Conservation (phyloP, 1,140 invertebrate genomes). For the Mamestra configurata region DNA sequence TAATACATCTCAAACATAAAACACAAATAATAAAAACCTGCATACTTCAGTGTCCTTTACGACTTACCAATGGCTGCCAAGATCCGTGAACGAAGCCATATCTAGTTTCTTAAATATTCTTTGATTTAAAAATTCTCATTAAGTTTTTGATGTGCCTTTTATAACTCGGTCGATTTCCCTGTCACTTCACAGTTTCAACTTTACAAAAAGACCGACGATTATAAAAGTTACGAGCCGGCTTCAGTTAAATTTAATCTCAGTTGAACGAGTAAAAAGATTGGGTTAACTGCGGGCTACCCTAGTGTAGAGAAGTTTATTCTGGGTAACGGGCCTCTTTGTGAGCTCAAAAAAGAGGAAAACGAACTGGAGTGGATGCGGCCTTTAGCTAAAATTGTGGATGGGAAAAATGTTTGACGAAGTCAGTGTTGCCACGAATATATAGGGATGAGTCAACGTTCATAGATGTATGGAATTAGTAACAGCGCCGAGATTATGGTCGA, state of each 20-base stretch:
- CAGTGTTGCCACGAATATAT: too few species aligned
- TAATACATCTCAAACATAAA: too few species aligned
- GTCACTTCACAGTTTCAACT: conserved; percentile 1
- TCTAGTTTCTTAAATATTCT: too few species aligned
- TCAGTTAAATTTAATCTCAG: conserved; percentile 43
- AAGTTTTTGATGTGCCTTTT: neutral
- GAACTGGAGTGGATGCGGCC: neutral
- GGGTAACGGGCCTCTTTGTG: conserved; percentile 18
- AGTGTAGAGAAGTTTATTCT: neutral
- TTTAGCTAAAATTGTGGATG: neutral
- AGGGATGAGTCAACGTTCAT: too few species aligned
- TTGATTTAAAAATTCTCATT: neutral
- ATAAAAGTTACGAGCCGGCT: conserved; percentile 34
- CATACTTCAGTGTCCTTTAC: too few species aligned
- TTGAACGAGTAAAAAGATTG: conserved; percentile 37
- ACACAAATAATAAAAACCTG: too few species aligned
- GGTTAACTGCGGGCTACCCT: conserved; percentile 10
- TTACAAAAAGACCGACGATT: conserved; percentile 18
- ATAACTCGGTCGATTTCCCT: neutral
- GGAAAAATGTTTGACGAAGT: neutral
- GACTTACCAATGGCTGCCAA: too few species aligned
- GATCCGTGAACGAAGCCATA: too few species aligned
- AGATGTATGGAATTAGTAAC: too few species aligned
- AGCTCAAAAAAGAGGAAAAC: neutral
- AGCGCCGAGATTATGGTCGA: too few species aligned